Evolutionary conservation across 2,113 vertebrate species (phyloP).

Genomic region (Neolamprologus brichardi): DNA sequence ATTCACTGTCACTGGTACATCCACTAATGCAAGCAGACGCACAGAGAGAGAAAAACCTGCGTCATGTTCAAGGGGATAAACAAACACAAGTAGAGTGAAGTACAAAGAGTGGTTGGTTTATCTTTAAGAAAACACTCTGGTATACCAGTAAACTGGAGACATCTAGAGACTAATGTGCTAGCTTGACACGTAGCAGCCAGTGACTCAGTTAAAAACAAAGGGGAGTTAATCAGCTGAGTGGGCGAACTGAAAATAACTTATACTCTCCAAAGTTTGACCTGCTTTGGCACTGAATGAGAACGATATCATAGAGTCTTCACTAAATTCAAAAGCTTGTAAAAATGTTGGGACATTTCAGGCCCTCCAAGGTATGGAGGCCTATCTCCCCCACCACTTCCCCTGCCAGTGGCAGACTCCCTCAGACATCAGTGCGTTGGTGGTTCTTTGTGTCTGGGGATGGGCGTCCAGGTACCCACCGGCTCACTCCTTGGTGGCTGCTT

Average conservation of each 20-base stretch:
- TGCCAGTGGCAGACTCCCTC: not conserved
- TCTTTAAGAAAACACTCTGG: not conserved
- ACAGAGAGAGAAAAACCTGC: not conserved
- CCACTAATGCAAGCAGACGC: not conserved
- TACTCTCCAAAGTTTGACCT: not conserved
- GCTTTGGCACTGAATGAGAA: not conserved
- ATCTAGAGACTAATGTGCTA: not conserved
- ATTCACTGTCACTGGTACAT: slow-evolving; percentile 3
- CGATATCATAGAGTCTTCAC: not conserved
- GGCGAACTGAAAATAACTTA: not conserved
- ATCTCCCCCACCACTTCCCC: not conserved
- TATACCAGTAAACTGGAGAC: not conserved
- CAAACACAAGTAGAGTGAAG: not conserved
- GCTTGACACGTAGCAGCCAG: not conserved
- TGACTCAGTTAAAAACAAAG: not conserved
- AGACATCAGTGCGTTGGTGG: not conserved
- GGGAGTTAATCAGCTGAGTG: not conserved
- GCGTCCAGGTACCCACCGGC: fast-evolving
- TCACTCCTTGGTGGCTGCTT: not conserved
- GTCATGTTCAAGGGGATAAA: not conserved
- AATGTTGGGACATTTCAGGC: not conserved
- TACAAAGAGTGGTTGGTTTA: not conserved
- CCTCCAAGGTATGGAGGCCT: not conserved
- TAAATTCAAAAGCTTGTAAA: not conserved
- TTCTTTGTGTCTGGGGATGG: not conserved